Evolutionary conservation across 2,888 invertebrate genomes (phyloP).

Genomic region (Nasonia oneida): DNA sequence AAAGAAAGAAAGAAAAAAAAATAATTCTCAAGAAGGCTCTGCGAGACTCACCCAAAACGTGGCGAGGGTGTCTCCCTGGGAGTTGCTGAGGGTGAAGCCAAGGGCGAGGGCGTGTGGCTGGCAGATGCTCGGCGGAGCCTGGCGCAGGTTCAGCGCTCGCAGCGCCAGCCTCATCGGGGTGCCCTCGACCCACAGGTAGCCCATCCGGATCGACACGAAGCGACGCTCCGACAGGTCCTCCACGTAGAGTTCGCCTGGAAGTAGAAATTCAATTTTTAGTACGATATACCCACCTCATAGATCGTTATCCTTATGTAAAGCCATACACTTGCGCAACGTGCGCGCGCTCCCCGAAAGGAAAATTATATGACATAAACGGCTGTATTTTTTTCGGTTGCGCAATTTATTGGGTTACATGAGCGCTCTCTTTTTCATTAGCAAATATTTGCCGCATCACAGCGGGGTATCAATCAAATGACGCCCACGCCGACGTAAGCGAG

Average conservation of each 20-base stretch:
- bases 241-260: slow-evolving; percentile 76
- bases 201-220: slow-evolving; percentile 77
- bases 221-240: slow-evolving; percentile 75
- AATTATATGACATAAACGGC: slow-evolving; percentile 7
- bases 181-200: slow-evolving; percentile 77
- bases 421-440: background rate
- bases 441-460: background rate
- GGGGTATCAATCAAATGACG: background rate
- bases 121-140: slow-evolving; percentile 74
- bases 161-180: slow-evolving; percentile 75
- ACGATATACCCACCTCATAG: background rate
- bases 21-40: background rate
- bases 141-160: slow-evolving; percentile 76
- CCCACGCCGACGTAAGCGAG: background rate
- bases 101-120: slow-evolving; percentile 76
- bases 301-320: background rate
- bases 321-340: background rate
- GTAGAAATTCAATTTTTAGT: background rate
- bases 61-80: slow-evolving; percentile 73
- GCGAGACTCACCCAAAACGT: slow-evolving; percentile 75
- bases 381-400: slow-evolving; percentile 4
- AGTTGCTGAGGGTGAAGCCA: slow-evolving; percentile 76
- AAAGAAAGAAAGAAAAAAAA: slow-evolving; percentile 11
- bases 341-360: background rate
- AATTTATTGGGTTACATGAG: background rate